Conservation (phyloP, 2,888 invertebrate species). For the Deilephila elpenor region DNA sequence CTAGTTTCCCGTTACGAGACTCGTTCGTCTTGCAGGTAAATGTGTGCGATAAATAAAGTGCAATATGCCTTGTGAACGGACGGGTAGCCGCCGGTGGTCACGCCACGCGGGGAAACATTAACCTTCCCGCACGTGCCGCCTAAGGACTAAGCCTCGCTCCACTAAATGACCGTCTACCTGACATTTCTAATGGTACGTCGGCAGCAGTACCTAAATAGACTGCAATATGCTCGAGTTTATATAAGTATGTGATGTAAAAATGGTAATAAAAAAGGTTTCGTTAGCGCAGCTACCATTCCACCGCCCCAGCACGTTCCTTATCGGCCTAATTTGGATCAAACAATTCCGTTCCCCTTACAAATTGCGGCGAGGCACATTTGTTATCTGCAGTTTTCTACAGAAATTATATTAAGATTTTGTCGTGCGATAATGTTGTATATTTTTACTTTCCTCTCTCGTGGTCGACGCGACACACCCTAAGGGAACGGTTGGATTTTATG, state of each 20-base stretch:
- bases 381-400: conserved; percentile 78
- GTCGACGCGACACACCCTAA: conserved; percentile 55
- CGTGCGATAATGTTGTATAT: conserved; percentile 75
- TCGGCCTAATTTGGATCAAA: conserved; percentile 80
- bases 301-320: conserved; percentile 70
- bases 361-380: conserved; percentile 75
- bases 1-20: conserved; percentile 64
- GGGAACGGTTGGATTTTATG: conserved; percentile 67
- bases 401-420: conserved; percentile 82
- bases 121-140: conserved; percentile 51
- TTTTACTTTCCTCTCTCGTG: conserved; percentile 66
- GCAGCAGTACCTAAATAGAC: conserved; percentile 52
- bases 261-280: conserved; percentile 72
- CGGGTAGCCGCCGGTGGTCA: conserved; percentile 45
- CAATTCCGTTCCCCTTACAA: conserved; percentile 75
- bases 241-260: conserved; percentile 52
- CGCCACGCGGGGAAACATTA: conserved; percentile 53
- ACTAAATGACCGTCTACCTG: conserved; percentile 54
- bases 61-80: conserved; percentile 56
- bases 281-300: conserved; percentile 58
- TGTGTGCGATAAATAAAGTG: conserved; percentile 70
- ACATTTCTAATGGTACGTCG: conserved; percentile 47
- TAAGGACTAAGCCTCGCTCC: conserved; percentile 41
- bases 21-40: conserved; percentile 67
- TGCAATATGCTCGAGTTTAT: conserved; percentile 51